Evolutionary conservation across 2,888 invertebrate species (phyloP), one percentile per base, ranked within the genome.

Genomic region (Tanytarsus gracilentus): DNA sequence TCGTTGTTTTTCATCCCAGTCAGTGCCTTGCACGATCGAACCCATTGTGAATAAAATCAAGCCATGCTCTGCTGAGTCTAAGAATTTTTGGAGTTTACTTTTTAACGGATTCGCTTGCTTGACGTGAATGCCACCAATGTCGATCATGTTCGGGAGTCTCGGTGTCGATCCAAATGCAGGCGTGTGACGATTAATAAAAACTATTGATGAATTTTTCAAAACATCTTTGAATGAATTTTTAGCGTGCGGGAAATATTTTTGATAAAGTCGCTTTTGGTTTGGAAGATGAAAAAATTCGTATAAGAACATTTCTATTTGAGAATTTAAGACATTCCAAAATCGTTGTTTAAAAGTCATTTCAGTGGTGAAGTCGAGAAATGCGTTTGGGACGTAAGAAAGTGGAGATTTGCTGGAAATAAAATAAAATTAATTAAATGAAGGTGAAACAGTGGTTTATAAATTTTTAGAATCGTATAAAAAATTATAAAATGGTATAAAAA

Each of bases 31-130:
- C 21, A 63, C 9, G 49, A 59, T 59, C 27, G 62, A 60, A 8
- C 74, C 74, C 64, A 75, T 65, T 30, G 70, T 67, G 63, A 71
- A 70, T 53, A 67, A 66, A 16, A 72, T 66, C 5, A 67, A 69
- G 4, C 72, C 72, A 58, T 71, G 62, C 27, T 59, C 63, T 9
- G 70, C 68, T 7, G 63, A 63, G 62, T 71, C 69, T 33, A 72
- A 40, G 61, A 67, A 68, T 40, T 62, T 58, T 62, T 69, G 63
- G 6, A 69, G 49, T 27, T 69, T 67, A 66, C 67, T 50, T 8
- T 33, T 55, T 2, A 62, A 23, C 4, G 49, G 11, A 23, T 25
- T 16, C 18, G 44, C 27, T 27, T 21, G 7, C 23, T 44, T 58
- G 1, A 51, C 29, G 14, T 50, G 51, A 3, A 63, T 50, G 14